Conservation (phyloP, 2,888 invertebrate species). For the Synergus itoensis region DNA sequence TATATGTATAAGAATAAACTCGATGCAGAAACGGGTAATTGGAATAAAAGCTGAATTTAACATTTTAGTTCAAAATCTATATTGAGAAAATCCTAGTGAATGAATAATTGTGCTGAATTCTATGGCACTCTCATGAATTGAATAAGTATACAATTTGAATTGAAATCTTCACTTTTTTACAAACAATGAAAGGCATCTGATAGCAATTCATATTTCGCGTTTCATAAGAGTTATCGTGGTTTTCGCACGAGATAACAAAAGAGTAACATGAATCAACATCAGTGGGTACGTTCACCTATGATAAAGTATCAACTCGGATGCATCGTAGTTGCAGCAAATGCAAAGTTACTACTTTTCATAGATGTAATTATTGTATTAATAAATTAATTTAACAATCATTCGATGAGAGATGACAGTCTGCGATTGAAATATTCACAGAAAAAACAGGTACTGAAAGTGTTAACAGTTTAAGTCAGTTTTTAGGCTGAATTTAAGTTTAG, state of each 20-base stretch:
- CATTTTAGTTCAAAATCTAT: no score
- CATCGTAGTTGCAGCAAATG: conserved; percentile 7
- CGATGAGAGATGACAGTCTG: neutral
- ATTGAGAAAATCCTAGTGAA: no score
- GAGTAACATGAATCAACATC: conserved; percentile 16
- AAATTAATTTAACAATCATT: neutral
- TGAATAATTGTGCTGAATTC: neutral
- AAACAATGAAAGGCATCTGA: neutral
- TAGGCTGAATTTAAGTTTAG: no score
- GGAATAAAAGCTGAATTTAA: no score
- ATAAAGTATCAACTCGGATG: neutral
- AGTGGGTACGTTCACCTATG: conserved; percentile 13
- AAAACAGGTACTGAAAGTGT: no score
- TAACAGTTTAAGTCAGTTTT: no score
- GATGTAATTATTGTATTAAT: neutral
- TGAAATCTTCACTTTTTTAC: neutral
- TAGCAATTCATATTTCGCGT: conserved; percentile 5
- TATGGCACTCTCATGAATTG: neutral
- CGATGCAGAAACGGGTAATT: no score
- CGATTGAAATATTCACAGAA: no score
- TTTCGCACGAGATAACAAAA: conserved; percentile 9
- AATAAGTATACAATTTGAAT: neutral
- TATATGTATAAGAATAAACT: no score
- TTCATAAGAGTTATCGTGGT: conserved; percentile 2
- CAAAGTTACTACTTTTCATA: neutral